These are phyloP conservation scores for Rhinogobio ventralis DNA, from an alignment of 2,797 vertebrate species.

Conservation along the genomic window DNA sequence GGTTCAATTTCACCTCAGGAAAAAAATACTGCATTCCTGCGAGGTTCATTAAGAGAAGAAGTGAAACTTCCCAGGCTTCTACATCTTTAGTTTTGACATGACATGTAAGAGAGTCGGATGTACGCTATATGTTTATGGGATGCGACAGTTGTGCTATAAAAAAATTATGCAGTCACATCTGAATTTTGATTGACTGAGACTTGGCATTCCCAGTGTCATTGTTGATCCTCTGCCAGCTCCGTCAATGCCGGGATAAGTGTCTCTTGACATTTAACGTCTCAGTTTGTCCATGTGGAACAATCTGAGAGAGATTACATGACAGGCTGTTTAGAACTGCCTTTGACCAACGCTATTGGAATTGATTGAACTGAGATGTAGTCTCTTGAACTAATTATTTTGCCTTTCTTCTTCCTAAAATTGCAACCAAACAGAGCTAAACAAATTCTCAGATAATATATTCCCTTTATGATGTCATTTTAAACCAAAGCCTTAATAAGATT, in stretches of 20 bases:
- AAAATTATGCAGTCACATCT: slow-evolving; percentile 36
- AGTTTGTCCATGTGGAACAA: slow-evolving; percentile 43
- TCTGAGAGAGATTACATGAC: slow-evolving; percentile 64
- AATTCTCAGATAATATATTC: background rate
- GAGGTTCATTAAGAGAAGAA: background rate
- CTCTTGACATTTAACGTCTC: slow-evolving; percentile 57
- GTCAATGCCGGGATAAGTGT: slow-evolving; percentile 60
- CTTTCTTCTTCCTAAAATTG: background rate
- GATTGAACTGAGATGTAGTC: slow-evolving; percentile 27
- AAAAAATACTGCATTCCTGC: background rate
- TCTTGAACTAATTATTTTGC: background rate
- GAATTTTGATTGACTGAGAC: slow-evolving; percentile 55
- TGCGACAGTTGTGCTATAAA: slow-evolving; percentile 34
- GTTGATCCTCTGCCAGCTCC: slow-evolving; percentile 58
- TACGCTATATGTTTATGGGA: slow-evolving; percentile 25
- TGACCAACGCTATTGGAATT: slow-evolving; percentile 11
- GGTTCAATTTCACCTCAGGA: background rate
- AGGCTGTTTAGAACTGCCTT: slow-evolving; percentile 15
- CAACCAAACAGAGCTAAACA: background rate
- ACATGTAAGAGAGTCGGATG: background rate
- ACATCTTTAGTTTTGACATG: background rate
- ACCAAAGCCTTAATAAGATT: background rate
- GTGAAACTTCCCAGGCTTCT: background rate
- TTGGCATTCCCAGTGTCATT: slow-evolving; percentile 44
- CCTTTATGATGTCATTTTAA: slow-evolving; percentile 3